These are phyloP conservation scores for Halcyon chelicuti DNA, from an alignment of 2,797 vertebrate species.

Conservation along the genomic window DNA sequence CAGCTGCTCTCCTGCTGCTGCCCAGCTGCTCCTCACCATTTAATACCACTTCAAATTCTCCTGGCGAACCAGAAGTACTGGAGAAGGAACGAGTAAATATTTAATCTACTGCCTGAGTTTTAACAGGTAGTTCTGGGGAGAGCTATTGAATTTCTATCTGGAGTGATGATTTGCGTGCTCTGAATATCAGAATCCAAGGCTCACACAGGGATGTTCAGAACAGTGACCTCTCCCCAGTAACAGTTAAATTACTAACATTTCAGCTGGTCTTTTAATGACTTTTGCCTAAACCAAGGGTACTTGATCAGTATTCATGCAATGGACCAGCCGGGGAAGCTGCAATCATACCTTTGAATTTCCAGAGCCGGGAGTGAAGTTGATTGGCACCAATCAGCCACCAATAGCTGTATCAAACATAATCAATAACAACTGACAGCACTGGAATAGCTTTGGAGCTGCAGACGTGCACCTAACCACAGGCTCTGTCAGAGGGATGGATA, in stretches of 20 bases:
- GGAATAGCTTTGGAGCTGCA: not conserved
- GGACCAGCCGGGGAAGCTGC: not conserved
- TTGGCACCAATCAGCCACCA: not conserved
- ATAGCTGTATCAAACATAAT: not conserved
- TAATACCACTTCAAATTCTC: constrained; percentile 22
- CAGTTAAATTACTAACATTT: not conserved
- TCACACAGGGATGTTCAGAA: not conserved
- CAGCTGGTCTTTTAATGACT: not conserved
- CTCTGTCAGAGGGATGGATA: accelerated
- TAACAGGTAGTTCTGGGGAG: constrained; percentile 9
- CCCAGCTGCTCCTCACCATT: not conserved
- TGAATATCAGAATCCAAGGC: not conserved
- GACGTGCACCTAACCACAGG: accelerated
- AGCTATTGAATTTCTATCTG: constrained; percentile 39
- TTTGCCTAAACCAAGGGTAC: not conserved
- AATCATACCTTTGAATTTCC: not conserved
- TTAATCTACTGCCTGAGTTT: constrained; percentile 44
- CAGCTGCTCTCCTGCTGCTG: not conserved
- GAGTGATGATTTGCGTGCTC: not conserved
- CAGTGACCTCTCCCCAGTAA: not conserved
- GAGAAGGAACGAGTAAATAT: constrained; percentile 57
- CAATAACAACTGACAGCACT: not conserved
- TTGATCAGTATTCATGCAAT: not conserved
- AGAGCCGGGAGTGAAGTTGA: not conserved
- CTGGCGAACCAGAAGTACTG: not conserved